A percentile compares a stretch with the other conserved stretches of the same genome.
Evolutionary conservation across 2,888 invertebrate genomes (phyloP).

Genomic region (Romanomermis culicivorax): DNA sequence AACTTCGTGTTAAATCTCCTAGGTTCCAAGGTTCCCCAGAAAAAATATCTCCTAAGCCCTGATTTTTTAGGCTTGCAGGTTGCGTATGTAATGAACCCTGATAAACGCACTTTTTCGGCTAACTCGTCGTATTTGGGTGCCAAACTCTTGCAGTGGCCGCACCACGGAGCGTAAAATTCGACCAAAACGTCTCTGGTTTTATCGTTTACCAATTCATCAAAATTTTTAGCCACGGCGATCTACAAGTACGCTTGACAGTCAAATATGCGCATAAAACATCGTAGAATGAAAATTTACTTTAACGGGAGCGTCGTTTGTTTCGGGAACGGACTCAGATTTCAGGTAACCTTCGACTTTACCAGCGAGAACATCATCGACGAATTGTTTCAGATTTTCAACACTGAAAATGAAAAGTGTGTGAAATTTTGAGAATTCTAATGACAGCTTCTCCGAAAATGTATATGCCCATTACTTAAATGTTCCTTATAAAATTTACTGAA

Average conservation of each 20-base stretch:
- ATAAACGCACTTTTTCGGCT: slow-evolving; percentile 43
- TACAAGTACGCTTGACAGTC: slow-evolving; percentile 20
- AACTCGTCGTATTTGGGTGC: slow-evolving; percentile 80
- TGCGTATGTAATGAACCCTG: background rate
- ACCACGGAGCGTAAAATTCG: slow-evolving; percentile 98
- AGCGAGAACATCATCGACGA: slow-evolving; percentile 57
- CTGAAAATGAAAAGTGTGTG: slow-evolving; percentile 32
- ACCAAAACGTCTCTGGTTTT: slow-evolving; percentile 75
- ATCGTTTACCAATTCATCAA: slow-evolving; percentile 73
- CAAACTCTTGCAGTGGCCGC: slow-evolving; percentile 91
- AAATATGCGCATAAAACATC: background rate
- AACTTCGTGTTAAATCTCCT: too few relatives aligned
- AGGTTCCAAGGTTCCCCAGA: too few relatives aligned
- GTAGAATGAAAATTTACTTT: slow-evolving; percentile 21
- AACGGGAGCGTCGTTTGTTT: slow-evolving; percentile 46
- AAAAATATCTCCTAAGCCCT: too few relatives aligned
- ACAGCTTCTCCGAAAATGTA: too few relatives aligned
- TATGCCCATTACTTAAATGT: background rate
- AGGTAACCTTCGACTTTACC: slow-evolving; percentile 68
- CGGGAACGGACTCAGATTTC: slow-evolving; percentile 82
- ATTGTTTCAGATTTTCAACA: slow-evolving; percentile 57
- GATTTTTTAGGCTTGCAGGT: too few relatives aligned
- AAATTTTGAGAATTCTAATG: background rate
- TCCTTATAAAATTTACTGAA: background rate
- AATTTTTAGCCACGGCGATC: slow-evolving; percentile 87